Percentiles rank a stretch among this genome's conserved stretches.
These are phyloP conservation scores for Melanerpes aurifrons DNA, from an alignment of 2,113 vertebrate species.

Conservation along the genomic window DNA sequence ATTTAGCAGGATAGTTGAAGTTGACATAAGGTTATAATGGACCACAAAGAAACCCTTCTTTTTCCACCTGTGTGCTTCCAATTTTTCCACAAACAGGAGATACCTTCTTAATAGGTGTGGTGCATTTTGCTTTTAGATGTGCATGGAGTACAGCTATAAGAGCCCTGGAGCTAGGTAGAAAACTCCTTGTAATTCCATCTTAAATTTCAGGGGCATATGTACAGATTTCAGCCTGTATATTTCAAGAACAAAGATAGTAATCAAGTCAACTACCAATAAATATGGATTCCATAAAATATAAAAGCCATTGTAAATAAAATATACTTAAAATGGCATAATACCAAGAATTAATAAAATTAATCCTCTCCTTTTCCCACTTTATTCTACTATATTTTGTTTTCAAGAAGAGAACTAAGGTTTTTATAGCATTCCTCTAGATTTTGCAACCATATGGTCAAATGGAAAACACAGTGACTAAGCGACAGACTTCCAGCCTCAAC, in stretches of 20 bases:
- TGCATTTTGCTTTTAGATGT: neutral
- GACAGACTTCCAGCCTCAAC: conserved; percentile 60
- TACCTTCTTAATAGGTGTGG: neutral
- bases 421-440: conserved; percentile 9
- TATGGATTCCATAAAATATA: neutral
- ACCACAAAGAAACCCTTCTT: neutral
- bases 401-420: neutral
- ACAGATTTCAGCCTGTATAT: neutral
- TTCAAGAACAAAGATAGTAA: neutral
- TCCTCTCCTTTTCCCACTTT: neutral
- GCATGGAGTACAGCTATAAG: neutral
- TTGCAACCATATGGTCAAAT: conserved; percentile 55
- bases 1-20: neutral
- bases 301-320: neutral
- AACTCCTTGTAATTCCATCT: neutral
- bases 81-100: neutral
- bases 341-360: neutral
- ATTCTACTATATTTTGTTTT: neutral
- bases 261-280: neutral
- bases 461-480: conserved; percentile 58
- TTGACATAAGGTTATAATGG: neutral
- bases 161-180: neutral
- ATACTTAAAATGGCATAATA: neutral
- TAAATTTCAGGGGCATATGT: neutral
- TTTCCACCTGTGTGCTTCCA: neutral